These are phyloP conservation scores for Galerucella calmariensis DNA, from an alignment of 2,888 invertebrate genomes.

Conservation along the genomic window DNA sequence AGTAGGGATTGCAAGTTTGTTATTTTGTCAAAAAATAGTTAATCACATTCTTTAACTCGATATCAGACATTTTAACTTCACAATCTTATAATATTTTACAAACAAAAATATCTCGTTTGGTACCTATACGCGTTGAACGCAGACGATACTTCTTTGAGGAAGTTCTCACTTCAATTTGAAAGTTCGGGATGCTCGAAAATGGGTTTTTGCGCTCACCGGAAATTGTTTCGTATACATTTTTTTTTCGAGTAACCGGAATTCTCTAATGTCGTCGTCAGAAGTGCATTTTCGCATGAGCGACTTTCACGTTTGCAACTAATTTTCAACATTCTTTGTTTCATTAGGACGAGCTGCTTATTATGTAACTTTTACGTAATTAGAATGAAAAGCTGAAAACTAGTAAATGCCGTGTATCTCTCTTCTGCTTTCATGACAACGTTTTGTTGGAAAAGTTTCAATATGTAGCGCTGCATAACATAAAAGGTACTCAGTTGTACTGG, in stretches of 20 bases:
- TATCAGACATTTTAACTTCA: background rate
- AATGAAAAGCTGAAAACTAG: constrained; percentile 30
- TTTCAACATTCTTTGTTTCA: constrained; percentile 37
- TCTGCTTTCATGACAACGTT: constrained; percentile 13
- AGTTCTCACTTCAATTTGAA: constrained; percentile 33
- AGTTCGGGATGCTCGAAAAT: constrained; percentile 30
- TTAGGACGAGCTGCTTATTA: constrained; percentile 29
- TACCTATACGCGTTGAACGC: constrained; percentile 4
- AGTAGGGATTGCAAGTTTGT: too few relatives aligned
- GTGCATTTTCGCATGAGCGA: constrained; percentile 34
- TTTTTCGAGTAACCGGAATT: constrained; percentile 13
- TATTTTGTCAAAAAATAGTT: too few relatives aligned
- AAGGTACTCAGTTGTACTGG: background rate
- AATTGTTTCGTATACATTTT: constrained; percentile 33
- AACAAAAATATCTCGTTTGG: background rate
- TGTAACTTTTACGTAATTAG: constrained; percentile 31
- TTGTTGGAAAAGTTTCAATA: constrained; percentile 16
- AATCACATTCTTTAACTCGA: too few relatives aligned
- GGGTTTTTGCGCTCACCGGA: constrained; percentile 28
- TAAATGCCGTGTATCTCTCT: constrained; percentile 25
- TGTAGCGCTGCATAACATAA: background rate
- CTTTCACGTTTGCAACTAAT: constrained; percentile 35
- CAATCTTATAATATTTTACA: background rate
- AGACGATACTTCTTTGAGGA: constrained; percentile 18
- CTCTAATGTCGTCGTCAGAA: constrained; percentile 19